phyloP scores from a whole-genome alignment of 2,113 vertebrate species.

The Chionis minor region DNA sequence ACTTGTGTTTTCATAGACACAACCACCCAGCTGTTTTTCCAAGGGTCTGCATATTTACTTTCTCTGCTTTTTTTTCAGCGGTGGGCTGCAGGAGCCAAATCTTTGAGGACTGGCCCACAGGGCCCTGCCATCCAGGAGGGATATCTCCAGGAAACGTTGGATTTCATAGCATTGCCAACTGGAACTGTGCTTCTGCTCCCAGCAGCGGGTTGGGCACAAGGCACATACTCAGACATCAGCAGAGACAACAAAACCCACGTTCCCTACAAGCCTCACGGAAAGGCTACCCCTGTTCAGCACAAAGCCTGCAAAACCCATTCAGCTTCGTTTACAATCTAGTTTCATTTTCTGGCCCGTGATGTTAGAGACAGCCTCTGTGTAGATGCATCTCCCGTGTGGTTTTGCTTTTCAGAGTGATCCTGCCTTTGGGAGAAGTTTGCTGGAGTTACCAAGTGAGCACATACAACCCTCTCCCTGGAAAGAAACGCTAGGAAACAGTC shows the following conservation, averaged over 20 bases:
- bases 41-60: background rate
- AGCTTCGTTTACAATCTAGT: background rate
- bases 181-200: background rate
- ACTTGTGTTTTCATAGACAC: background rate
- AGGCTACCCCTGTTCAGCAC: background rate
- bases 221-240: background rate
- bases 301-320: background rate
- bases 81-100: background rate
- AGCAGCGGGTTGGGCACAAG: background rate
- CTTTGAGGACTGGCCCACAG: background rate
- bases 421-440: background rate
- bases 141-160: background rate
- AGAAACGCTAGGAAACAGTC: rapidly evolving
- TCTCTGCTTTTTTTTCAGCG: background rate
- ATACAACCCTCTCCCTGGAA: background rate
- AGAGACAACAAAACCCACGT: background rate
- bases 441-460: background rate
- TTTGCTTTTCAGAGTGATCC: background rate
- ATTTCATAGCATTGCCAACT: background rate
- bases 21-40: background rate
- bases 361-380: background rate
- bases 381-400: background rate
- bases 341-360: background rate
- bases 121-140: background rate
- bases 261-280: background rate